Base-by-base conservation (phyloP, 2,797 vertebrate species). In the Chromobotia macracanthus region DNA sequence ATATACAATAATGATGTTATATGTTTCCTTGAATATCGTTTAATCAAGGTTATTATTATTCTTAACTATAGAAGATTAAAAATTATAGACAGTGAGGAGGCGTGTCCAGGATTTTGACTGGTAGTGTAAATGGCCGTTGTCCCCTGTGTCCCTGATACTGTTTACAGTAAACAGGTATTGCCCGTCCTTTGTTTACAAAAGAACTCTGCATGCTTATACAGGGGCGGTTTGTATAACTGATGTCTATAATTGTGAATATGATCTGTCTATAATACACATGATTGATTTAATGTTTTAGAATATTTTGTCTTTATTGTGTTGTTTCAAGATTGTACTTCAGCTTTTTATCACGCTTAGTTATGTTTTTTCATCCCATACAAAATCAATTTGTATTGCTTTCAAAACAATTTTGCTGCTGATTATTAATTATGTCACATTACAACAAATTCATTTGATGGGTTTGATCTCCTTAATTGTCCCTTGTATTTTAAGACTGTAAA, bases 111-210 rank as follows among this genome's bases (percentile, higher is more conserved):
- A 23, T 21, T 66, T 41, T 46, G 38, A 44, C 21, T 19, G 18
- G 8, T 44, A 75, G 60, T 19, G 2, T 67, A 58, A 55, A 68
- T 21, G 56, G 11, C 7, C 48, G 64, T 46, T 11, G 15, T 44
- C 46, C 16, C 31, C 21, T 12, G 8, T 41, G 68, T 28, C 35
- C 63, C 38, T 79, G 21, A n/a, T 16, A 44, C 5, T 44, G 50
- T 79, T 50, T 65, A 72, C 50, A 21, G 77, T 79, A 72, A 65
- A 79, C 48, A 66, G 21, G 35, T 79, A 19, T 31, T 44, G 31
- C 19, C 51, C 8, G 41, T 65, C 21, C 60, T 31, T 15, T 72
- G 44, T 79, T 65, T 72, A 79, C 50, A 11, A 79, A 72, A 66
- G 48, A 65, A 21, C 15, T 6, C 1, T 10, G n/a, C 3, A 12